These are phyloP conservation scores for Tipula helvola DNA, from an alignment of 2,888 invertebrate species.

Conservation along the genomic window DNA sequence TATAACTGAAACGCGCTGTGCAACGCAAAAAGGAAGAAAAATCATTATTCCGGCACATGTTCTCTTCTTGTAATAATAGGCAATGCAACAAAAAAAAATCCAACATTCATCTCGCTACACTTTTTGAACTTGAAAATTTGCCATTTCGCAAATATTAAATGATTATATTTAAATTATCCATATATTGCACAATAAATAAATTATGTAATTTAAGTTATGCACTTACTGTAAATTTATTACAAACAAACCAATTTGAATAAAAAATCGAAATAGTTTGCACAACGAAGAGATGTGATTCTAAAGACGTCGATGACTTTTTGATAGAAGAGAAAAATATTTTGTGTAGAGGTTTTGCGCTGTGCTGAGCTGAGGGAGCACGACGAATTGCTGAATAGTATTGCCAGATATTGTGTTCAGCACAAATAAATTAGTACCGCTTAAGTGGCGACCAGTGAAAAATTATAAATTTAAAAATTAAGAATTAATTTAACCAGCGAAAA, in stretches of 20 bases:
- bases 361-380: too few species aligned
- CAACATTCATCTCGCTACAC: background rate
- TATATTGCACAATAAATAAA: background rate
- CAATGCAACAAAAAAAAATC: background rate
- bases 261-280: background rate
- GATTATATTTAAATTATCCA: background rate
- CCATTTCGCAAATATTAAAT: background rate
- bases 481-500: too few species aligned
- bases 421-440: too few species aligned
- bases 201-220: background rate
- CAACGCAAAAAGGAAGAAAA: background rate
- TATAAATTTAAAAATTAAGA: too few species aligned
- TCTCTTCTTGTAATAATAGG: background rate
- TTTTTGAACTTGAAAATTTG: background rate
- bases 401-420: background rate
- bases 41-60: constrained; percentile 4
- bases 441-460: too few species aligned
- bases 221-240: background rate
- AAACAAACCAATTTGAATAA: background rate
- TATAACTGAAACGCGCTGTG: background rate
- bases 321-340: background rate
- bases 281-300: background rate
- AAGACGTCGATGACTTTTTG: background rate
- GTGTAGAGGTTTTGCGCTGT: background rate
- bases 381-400: background rate